phyloP scores from a whole-genome alignment of 2,113 vertebrate genomes.

The Eupsittula cactorum region DNA sequence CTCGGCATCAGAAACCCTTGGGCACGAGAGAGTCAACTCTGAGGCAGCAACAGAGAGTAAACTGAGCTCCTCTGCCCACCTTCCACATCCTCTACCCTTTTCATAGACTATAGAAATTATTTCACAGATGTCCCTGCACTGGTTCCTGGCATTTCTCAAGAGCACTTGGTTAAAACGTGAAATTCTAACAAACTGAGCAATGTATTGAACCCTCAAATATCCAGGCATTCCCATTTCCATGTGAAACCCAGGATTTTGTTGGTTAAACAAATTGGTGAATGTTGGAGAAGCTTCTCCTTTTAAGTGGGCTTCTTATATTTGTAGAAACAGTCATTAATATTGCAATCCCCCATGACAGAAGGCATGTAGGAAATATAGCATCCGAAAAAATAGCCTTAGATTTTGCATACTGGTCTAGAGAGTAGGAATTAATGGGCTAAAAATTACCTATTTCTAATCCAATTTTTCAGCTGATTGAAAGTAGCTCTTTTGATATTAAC shows the following conservation, averaged over 20 bases:
- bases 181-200: neutral
- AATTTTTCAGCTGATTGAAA: slow-evolving; percentile 34
- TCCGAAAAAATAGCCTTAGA: neutral
- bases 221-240: neutral
- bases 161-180: neutral
- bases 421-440: slow-evolving; percentile 12
- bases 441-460: neutral
- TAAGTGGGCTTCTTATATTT: neutral
- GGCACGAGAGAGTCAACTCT: neutral
- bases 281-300: neutral
- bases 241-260: neutral
- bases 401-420: neutral
- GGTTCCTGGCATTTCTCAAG: neutral
- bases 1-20: fast-evolving
- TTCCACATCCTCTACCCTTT: neutral
- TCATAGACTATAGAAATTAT: neutral
- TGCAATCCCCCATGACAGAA: slow-evolving; percentile 17
- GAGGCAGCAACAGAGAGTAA: fast-evolving
- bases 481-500: neutral
- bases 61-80: neutral
- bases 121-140: neutral
- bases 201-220: neutral
- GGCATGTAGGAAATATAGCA: neutral
- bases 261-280: neutral
- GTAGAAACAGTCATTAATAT: slow-evolving; percentile 8